These are phyloP conservation scores for Archips xylosteana DNA, from an alignment of 2,888 invertebrate species.

Conservation along the genomic window DNA sequence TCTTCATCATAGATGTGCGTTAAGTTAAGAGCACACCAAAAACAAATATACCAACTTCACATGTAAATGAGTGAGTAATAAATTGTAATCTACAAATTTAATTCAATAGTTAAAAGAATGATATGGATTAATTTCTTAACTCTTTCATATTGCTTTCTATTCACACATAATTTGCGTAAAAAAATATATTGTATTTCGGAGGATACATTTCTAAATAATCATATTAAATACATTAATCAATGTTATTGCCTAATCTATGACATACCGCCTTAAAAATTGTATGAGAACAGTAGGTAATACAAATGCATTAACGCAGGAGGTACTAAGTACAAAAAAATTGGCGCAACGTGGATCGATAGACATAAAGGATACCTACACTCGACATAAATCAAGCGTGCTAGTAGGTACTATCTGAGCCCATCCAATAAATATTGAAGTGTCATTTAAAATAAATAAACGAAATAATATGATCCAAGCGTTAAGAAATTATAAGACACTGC, in stretches of 20 bases:
- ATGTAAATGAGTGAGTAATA: slow-evolving; percentile 8
- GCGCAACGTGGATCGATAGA: too few relatives aligned
- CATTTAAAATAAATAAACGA: neutral
- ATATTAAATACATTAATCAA: slow-evolving; percentile 14
- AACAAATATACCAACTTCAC: neutral
- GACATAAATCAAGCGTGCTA: too few relatives aligned
- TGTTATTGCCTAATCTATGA: slow-evolving; percentile 16
- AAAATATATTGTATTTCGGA: slow-evolving; percentile 30
- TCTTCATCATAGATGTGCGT: slow-evolving; percentile 15
- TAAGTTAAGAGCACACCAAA: neutral
- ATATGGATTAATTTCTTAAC: slow-evolving; percentile 39
- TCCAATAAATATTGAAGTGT: neutral
- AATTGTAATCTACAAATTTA: slow-evolving; percentile 10
- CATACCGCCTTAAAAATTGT: neutral
- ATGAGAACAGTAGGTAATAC: too few relatives aligned
- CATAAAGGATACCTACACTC: too few relatives aligned
- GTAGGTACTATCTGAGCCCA: too few relatives aligned
- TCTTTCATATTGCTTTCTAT: slow-evolving; percentile 40
- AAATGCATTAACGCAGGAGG: too few relatives aligned
- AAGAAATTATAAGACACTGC: too few relatives aligned
- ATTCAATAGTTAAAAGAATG: slow-evolving; percentile 30
- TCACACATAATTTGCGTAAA: slow-evolving; percentile 21
- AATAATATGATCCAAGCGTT: too few relatives aligned
- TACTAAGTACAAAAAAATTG: too few relatives aligned
- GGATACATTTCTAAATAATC: slow-evolving; percentile 26